Evolutionary conservation across 2,888 invertebrate species (phyloP).

Genomic region (Trachelus stipa): DNA sequence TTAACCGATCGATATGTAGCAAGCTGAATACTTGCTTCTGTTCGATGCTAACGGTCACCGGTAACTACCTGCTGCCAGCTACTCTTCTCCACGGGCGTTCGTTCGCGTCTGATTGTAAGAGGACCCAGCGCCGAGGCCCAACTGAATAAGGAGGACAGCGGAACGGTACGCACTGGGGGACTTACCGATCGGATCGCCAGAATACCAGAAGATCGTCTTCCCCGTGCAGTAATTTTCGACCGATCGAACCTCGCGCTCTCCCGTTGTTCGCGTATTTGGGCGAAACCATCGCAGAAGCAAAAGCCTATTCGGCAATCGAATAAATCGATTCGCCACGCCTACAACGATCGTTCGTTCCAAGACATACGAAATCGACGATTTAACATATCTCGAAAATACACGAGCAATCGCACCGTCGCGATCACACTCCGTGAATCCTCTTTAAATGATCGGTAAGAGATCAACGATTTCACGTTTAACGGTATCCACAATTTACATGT

Average conservation of each 20-base stretch:
- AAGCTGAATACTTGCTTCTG: neutral
- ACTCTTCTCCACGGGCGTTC: neutral
- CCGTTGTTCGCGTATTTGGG: neutral
- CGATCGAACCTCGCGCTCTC: neutral
- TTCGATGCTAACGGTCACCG: neutral
- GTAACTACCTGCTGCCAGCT: neutral
- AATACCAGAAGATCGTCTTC: neutral
- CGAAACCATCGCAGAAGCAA: neutral
- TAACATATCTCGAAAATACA: neutral
- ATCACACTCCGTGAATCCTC: neutral
- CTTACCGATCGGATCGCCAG: neutral
- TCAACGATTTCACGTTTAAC: neutral
- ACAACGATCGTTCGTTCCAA: neutral
- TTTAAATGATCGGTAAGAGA: neutral
- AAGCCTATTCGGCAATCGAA: neutral
- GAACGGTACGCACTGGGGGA: conserved; percentile 60
- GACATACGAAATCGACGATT: neutral
- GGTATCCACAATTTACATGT: neutral
- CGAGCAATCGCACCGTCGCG: neutral
- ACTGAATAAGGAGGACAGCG: conserved; percentile 65
- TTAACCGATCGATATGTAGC: neutral
- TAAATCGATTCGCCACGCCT: neutral
- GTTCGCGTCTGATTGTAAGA: conserved; percentile 36
- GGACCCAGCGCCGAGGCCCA: conserved; percentile 48
- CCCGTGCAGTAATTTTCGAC: neutral